Base-by-base conservation (phyloP, 2,113 vertebrate species). In the Vimba vimba region DNA sequence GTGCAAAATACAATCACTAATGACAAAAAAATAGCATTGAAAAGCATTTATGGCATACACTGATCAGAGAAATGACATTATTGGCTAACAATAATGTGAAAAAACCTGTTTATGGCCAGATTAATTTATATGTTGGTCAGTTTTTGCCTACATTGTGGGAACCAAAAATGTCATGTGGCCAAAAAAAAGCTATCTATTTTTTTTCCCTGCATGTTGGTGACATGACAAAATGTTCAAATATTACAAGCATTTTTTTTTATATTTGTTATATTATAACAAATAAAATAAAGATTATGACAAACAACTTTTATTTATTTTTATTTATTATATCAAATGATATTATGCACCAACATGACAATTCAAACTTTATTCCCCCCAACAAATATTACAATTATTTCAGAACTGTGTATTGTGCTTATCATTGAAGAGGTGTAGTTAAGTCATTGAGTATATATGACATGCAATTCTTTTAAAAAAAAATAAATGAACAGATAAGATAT, bases 1-100 rank as follows among this genome's bases (percentile, higher is more conserved):
- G 23, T 50, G 85, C 47, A 92, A 27, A 86, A 73, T 0, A 36
- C 21, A 73, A 8, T 23, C 27, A 10, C 11, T 82, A 0, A 82
- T 55, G 64, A 55, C 17, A n/a, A 66, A 64, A 62, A 60, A 80
- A 39, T 19, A 47, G 25, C 4, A 66, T 9, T 19, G 4, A 23
- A 39, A 71, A 2, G 8, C 33, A 12, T 71, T 39, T 39, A 55
- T 19, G 17, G 5, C 0, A 1, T 55, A 55, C 52, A 55, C 17
- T 57, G 55, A 6, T 21, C 55, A 57, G 55, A 57, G 19, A 23
- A 57, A 57, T 23, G 6, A 7, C 15, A 57, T 23, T 23, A 57
- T 3, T 57, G 7, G 55, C 6, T 57, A 7, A 57, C 6, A 57
- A 52, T 76, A 27, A 76, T 27, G 45, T 30, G 15, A 76, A 75